These are phyloP conservation scores for Salpingus planirostris DNA, from an alignment of 2,888 invertebrate species.

Conservation along the genomic window DNA sequence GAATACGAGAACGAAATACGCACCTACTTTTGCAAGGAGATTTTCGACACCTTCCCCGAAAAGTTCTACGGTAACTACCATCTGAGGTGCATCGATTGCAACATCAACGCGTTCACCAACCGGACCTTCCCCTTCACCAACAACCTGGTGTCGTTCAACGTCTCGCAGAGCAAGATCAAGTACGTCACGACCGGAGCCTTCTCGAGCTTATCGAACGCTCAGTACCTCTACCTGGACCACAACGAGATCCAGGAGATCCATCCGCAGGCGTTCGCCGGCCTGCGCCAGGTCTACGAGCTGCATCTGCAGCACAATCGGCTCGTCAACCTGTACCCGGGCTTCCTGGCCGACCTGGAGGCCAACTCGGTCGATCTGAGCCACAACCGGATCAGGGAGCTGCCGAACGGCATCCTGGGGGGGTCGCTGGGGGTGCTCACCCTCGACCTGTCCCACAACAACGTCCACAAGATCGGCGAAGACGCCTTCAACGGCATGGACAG, in stretches of 20 bases:
- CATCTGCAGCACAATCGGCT: constrained; percentile 31
- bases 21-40: constrained; percentile 26
- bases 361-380: constrained; percentile 26
- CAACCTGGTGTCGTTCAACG: constrained; percentile 26
- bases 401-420: constrained; percentile 27
- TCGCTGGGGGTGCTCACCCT: constrained; percentile 26
- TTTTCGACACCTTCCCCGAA: constrained; percentile 27
- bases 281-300: constrained; percentile 31
- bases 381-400: constrained; percentile 27
- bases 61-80: constrained; percentile 29
- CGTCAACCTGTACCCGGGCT: constrained; percentile 23
- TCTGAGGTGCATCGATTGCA: constrained; percentile 29
- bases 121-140: constrained; percentile 29
- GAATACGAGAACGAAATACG: constrained; percentile 21
- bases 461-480: constrained; percentile 24
- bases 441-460: constrained; percentile 31
- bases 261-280: constrained; percentile 29
- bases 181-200: constrained; percentile 27
- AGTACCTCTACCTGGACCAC: constrained; percentile 27
- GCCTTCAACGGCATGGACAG: constrained; percentile 27
- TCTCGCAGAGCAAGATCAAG: constrained; percentile 27
- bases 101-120: constrained; percentile 25
- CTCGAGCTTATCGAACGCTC: constrained; percentile 22
- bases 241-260: constrained; percentile 28
- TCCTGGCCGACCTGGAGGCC: constrained; percentile 27